Conservation (phyloP, 2,797 vertebrate species). For the Sarcoramphus papa region DNA sequence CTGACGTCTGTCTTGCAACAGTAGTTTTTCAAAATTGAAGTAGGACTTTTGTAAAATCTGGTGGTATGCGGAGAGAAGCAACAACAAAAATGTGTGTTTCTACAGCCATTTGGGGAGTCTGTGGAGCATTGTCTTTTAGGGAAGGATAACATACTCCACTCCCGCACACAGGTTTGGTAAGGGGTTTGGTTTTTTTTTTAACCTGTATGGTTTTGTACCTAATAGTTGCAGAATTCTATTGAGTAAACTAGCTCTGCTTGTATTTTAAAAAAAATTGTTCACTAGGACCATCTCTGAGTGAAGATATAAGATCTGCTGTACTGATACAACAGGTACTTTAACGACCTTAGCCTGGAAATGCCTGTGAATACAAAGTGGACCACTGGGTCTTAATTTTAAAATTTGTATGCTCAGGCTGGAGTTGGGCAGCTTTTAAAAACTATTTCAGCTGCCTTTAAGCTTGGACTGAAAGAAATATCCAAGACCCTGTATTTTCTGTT, state of each 20-base stretch:
- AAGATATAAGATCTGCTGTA: background rate
- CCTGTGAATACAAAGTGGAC: background rate
- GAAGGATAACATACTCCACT: background rate
- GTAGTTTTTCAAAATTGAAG: background rate
- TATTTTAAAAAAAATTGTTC: background rate
- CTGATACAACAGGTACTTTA: background rate
- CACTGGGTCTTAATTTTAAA: background rate
- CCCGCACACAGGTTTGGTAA: background rate
- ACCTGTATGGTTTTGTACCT: background rate
- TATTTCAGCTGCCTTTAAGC: background rate
- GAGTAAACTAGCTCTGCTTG: background rate
- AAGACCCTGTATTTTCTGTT: background rate
- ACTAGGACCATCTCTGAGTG: background rate
- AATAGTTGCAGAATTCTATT: background rate
- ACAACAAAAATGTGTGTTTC: background rate
- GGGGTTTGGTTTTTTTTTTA: rapidly evolving
- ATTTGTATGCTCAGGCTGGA: background rate
- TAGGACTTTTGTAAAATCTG: background rate
- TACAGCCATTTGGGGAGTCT: background rate
- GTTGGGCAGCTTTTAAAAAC: background rate
- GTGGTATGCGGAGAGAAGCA: background rate
- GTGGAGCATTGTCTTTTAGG: background rate
- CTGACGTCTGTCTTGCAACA: background rate
- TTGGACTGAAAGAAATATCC: background rate
- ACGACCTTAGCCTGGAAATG: background rate